Base-by-base conservation (phyloP, 2,113 vertebrate genomes). In the Cyphomyrus plagiostoma region DNA sequence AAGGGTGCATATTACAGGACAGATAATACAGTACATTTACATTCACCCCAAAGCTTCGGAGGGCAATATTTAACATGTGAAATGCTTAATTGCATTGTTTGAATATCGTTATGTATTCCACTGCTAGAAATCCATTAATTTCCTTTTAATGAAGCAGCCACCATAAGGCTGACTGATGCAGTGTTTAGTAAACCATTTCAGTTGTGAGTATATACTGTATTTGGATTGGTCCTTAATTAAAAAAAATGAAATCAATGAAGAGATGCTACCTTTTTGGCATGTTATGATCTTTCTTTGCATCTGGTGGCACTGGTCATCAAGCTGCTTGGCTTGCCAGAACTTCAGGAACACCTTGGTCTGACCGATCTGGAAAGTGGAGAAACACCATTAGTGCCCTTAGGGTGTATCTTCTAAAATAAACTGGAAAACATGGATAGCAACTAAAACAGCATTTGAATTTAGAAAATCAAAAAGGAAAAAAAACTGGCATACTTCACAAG, bases 261-360 rank as follows among this genome's bases (percentile, higher is more conserved):
- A 52, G 85, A 23, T 30, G 26, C 96, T 97, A 99, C 98, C 98
- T 98, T 97, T 98, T 91, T 99, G 98, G 92, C 98, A 99, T 91
- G 96, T 97, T 94, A 98, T 93, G 88, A 99, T 97, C 95, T 97
- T 99, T 91, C 94, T 97, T 92, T 96, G 97, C 66, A 97, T 94
- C 91, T 97, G 98, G 92, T 97, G 96, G 93, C 98, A 98, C 93
- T 97, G 94, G 87, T 98, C 96, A 0, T 95, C 96, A 88, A 99
- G 97, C 93, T 98, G 97, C 93, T 98, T 97, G 23, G 96, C 96
- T 89, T 98, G 97, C 97, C 98, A 97, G 95, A 98, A 97, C 92
- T 97, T 97, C 91, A 99, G 95, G 93, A 99, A 98, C 83, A 99
- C 98, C 95, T 98, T 98, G 89, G 94, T 97, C 90, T 92, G 92